Percentiles rank a stretch among this genome's conserved stretches.
phyloP scores from a whole-genome alignment of 2,113 vertebrate genomes.

The Pseudopipra pipra region DNA sequence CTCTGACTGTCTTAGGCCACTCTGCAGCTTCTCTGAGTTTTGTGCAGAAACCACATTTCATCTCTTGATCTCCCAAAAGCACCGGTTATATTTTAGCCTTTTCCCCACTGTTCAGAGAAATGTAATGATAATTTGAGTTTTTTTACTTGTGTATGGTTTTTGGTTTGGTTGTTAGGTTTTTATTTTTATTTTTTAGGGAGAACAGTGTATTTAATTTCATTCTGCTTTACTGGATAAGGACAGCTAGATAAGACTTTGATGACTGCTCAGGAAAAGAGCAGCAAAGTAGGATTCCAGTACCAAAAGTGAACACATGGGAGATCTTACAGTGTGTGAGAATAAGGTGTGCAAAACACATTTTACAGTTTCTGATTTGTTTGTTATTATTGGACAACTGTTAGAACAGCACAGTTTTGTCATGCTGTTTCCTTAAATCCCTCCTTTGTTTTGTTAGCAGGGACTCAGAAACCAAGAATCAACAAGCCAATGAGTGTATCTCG shows the following conservation, averaged over 20 bases:
- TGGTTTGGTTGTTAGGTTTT: neutral
- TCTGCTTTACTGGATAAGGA: neutral
- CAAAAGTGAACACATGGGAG: neutral
- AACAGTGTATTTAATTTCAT: neutral
- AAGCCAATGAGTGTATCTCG: neutral
- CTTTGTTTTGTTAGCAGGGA: conserved; percentile 53
- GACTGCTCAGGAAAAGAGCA: neutral
- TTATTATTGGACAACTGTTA: neutral
- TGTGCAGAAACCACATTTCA: neutral
- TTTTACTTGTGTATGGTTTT: neutral
- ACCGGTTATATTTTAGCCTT: neutral
- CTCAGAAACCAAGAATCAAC: neutral
- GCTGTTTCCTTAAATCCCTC: neutral
- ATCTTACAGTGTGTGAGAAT: neutral
- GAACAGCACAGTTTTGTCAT: neutral
- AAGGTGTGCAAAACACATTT: neutral
- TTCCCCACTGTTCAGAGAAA: neutral
- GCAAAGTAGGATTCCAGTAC: neutral
- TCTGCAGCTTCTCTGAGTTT: neutral
- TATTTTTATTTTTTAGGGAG: neutral
- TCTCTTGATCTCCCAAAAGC: neutral
- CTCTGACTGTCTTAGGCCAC: neutral
- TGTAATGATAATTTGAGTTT: neutral
- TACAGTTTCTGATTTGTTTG: neutral
- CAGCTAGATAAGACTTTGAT: neutral